Evolutionary conservation across 2,888 invertebrate genomes (phyloP).

Genomic region (Coenonympha arcania): DNA sequence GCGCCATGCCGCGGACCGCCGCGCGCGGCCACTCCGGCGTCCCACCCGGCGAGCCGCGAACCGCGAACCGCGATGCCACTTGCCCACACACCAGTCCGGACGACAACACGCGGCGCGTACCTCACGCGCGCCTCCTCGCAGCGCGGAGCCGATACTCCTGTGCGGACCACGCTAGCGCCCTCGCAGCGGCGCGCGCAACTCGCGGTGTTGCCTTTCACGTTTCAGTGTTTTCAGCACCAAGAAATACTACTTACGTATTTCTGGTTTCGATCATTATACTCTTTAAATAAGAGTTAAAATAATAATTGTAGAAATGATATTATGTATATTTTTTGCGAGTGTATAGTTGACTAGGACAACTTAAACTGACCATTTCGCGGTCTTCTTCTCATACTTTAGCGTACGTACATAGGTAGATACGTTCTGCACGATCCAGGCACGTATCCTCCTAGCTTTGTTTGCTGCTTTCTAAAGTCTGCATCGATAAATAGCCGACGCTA

Average conservation of each 20-base stretch:
- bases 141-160: constrained; percentile 43
- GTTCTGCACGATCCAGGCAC: background rate
- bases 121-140: constrained; percentile 41
- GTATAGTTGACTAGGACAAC: too few relatives aligned
- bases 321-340: too few relatives aligned
- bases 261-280: too few relatives aligned
- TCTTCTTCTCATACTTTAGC: too few relatives aligned
- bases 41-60: constrained; percentile 37
- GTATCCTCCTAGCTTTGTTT: background rate
- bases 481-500: constrained; percentile 1
- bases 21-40: constrained; percentile 51
- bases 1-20: constrained; percentile 80
- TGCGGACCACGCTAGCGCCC: constrained; percentile 30
- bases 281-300: too few relatives aligned
- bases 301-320: too few relatives aligned
- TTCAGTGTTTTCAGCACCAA: constrained; percentile 26
- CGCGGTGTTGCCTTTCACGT: constrained; percentile 39
- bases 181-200: constrained; percentile 34
- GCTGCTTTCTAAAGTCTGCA: constrained; percentile 1
- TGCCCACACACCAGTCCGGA: too few relatives aligned
- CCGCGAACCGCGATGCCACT: constrained; percentile 52
- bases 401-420: too few relatives aligned
- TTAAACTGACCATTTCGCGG: too few relatives aligned
- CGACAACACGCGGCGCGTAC: constrained; percentile 32
- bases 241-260: constrained; percentile 5